Percentiles rank a stretch among this genome's conserved stretches.
Evolutionary conservation across 2,797 vertebrate species (phyloP).

Genomic region (Sebastes steindachneri): DNA sequence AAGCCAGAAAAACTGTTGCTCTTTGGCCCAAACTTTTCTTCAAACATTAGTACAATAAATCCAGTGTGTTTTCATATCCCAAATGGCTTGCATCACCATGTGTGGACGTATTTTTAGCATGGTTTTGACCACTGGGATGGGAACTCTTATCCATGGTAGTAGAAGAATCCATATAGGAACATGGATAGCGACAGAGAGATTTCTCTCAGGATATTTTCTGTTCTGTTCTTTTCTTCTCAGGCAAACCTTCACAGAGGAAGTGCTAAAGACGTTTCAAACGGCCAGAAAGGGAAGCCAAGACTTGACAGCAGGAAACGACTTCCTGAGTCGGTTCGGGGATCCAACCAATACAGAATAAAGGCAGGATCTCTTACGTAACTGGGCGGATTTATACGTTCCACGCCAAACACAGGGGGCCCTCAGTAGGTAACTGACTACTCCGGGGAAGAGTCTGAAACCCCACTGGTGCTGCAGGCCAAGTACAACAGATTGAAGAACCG

Average conservation of each 20-base stretch:
- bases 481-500: slow-evolving; percentile 20
- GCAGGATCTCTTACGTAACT: slow-evolving; percentile 50
- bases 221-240: not conserved
- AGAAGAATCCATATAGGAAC: not conserved
- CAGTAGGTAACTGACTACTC: slow-evolving; percentile 11
- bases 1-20: not conserved
- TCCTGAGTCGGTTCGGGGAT: slow-evolving; percentile 41
- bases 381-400: slow-evolving; percentile 44
- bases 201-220: slow-evolving; percentile 7
- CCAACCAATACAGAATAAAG: slow-evolving; percentile 32
- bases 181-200: not conserved
- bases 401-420: slow-evolving; percentile 35
- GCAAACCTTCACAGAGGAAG: slow-evolving; percentile 41
- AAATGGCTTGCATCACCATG: not conserved
- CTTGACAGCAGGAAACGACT: slow-evolving; percentile 48
- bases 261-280: slow-evolving; percentile 31
- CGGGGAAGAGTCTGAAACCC: slow-evolving; percentile 12
- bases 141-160: not conserved
- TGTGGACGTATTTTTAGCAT: not conserved
- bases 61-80: not conserved
- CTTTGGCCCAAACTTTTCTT: not conserved
- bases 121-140: not conserved
- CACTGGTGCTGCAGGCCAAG: slow-evolving; percentile 38
- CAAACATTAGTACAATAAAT: not conserved
- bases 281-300: slow-evolving; percentile 40